phyloP scores from a whole-genome alignment of 2,888 invertebrate species.

The Caenorhabditis sp. region DNA sequence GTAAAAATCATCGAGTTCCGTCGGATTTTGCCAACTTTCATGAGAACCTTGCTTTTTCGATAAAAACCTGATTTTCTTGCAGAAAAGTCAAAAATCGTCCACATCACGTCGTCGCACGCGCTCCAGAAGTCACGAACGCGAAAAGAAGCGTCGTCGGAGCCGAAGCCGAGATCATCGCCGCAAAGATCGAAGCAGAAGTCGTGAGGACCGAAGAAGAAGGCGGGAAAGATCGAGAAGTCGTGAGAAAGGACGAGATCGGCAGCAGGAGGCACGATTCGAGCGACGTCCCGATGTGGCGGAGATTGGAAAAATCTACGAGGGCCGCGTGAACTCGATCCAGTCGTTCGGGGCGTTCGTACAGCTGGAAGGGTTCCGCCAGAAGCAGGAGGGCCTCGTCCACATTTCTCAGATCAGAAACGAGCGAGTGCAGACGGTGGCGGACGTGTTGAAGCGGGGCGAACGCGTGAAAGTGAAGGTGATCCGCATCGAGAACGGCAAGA shows the following conservation, averaged over 20 bases:
- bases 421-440: slow-evolving; percentile 92
- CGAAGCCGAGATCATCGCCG: slow-evolving; percentile 51
- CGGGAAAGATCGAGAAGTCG: slow-evolving; percentile 5
- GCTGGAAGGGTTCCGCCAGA: slow-evolving; percentile 89
- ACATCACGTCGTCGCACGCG: background rate
- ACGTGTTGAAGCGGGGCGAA: slow-evolving; percentile 91
- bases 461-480: slow-evolving; percentile 87
- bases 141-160: slow-evolving; percentile 29
- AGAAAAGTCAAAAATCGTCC: slow-evolving; percentile 24
- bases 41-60: background rate
- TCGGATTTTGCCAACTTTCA: too few species aligned
- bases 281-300: slow-evolving; percentile 79
- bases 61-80: background rate
- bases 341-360: slow-evolving; percentile 95
- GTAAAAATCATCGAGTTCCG: too few species aligned
- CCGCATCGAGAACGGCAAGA: slow-evolving; percentile 93
- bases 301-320: slow-evolving; percentile 88
- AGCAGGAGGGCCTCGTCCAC: slow-evolving; percentile 95
- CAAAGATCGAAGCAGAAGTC: slow-evolving; percentile 48
- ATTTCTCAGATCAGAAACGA: slow-evolving; percentile 85
- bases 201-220: slow-evolving; percentile 36
- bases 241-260: slow-evolving; percentile 20
- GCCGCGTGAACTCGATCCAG: slow-evolving; percentile 94
- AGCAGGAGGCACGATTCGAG: too few species aligned
- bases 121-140: slow-evolving; percentile 19